A percentile compares a stretch with the other conserved stretches of the same genome.
Evolutionary conservation across 2,888 invertebrate genomes (phyloP).

Genomic region (Nomada hirtipes): DNA sequence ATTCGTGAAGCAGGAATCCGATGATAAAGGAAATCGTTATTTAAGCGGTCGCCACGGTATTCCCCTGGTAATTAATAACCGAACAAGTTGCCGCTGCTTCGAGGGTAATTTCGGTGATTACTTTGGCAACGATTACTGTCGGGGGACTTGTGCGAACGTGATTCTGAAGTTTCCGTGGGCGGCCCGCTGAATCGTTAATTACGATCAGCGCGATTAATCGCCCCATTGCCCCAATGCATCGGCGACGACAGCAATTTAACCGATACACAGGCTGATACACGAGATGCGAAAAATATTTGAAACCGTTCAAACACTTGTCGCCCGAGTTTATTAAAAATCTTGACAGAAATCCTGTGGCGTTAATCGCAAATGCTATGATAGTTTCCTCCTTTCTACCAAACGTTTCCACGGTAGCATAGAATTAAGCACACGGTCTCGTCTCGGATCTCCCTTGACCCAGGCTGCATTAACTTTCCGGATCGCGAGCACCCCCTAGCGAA

Average conservation of each 20-base stretch:
- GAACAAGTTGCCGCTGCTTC: constrained; percentile 48
- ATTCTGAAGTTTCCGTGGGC: constrained; percentile 55
- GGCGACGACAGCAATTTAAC: constrained; percentile 63
- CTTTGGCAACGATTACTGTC: constrained; percentile 50
- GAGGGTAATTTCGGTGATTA: constrained; percentile 55
- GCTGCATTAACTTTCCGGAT: constrained; percentile 65
- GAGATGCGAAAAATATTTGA: constrained; percentile 59
- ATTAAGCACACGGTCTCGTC: constrained; percentile 57
- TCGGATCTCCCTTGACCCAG: constrained; percentile 26
- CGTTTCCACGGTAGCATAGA: constrained; percentile 53
- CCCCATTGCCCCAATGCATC: constrained; percentile 23
- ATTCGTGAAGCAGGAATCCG: not conserved
- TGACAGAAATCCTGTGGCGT: not conserved
- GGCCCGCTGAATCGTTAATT: constrained; percentile 57
- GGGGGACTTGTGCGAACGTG: constrained; percentile 31
- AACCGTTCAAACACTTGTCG: not conserved
- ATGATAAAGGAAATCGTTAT: constrained; percentile 46
- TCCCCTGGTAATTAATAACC: constrained; percentile 51
- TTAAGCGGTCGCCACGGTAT: constrained; percentile 28
- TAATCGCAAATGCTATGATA: constrained; percentile 3
- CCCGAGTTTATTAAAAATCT: not conserved
- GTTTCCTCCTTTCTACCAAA: constrained; percentile 12
- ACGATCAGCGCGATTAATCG: constrained; percentile 60
- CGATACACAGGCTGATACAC: constrained; percentile 48
- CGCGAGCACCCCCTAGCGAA: constrained; percentile 55